These are phyloP conservation scores for Ectropis grisescens DNA, from an alignment of 1,140 invertebrate species.

Conservation along the genomic window DNA sequence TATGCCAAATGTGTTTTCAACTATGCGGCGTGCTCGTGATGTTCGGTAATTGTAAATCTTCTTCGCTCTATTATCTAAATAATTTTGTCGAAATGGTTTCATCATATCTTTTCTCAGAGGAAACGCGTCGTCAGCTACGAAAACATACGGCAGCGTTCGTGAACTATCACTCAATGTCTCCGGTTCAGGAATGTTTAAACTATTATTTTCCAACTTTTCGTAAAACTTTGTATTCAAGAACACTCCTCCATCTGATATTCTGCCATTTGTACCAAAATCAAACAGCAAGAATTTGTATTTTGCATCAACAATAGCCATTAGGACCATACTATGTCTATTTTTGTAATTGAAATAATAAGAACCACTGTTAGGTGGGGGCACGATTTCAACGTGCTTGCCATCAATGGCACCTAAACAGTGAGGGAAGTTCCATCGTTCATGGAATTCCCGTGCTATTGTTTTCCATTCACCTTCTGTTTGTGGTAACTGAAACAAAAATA, in stretches of 20 bases:
- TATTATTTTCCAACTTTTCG: slow-evolving; percentile 7
- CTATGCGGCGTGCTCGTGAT: not conserved
- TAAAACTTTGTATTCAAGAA: slow-evolving; percentile 10
- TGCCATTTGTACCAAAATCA: not conserved
- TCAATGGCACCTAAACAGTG: not conserved
- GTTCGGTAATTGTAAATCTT: not conserved
- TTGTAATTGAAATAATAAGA: slow-evolving; percentile 1
- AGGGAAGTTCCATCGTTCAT: not conserved
- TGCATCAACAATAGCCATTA: not conserved
- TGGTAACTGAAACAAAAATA: slow-evolving; percentile 2
- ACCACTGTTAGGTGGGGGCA: not conserved
- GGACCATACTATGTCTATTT: not conserved
- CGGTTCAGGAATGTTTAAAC: slow-evolving; percentile 7
- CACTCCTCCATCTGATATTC: slow-evolving; percentile 6
- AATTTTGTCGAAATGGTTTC: not conserved
- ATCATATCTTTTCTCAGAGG: not conserved
- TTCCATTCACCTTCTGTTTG: slow-evolving; percentile 1
- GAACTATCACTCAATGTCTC: slow-evolving; percentile 4
- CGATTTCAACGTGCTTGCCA: not conserved
- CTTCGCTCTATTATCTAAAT: not conserved
- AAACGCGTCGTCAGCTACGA: not conserved
- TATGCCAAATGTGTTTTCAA: not conserved
- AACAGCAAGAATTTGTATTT: not conserved
- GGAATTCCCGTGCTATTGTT: not conserved
- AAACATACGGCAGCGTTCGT: slow-evolving; percentile 3